Base-by-base conservation (phyloP, 1,140 invertebrate species). In the Trichonephila clavipes region DNA sequence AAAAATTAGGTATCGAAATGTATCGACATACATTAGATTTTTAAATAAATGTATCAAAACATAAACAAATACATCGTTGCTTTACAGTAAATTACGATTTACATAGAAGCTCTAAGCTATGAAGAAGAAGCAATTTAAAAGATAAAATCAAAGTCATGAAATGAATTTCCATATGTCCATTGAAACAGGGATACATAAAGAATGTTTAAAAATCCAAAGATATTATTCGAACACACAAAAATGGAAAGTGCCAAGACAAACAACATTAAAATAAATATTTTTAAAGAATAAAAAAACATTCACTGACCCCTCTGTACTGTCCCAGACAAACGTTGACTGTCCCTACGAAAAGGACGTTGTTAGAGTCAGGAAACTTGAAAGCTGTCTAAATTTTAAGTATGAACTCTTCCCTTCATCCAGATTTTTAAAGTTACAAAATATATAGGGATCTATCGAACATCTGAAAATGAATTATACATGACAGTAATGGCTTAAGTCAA, bases 331-430 rank as follows among this genome's bases (percentile, higher is more conserved):
- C 98, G 95, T 98, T 98, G 51, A 99, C 98, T 2, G 98, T 98
- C 44, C 98, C 98, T 94, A 97, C 97, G 96, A 99, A 99, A 95
- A 98, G 97, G 4, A 99, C 98, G 95, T 98, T 99, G n/a, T 97
- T 98, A 4, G 98, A 98, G 95, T 99, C 98, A 1, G 98, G 98
- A 96, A 99, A 99, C 90, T 99, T 99, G 96, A 99, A 99, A 16
- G 98, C 98, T 94, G n/a, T n/a, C 98, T 96, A 96, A 95, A 95
- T 96, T 98, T 98, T 14, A 98, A 98, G 16, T 97, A 97, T 85
- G 99, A 96, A 94, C 97, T 97, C 95, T 98, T 98, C 0, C 98
- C 98, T 44, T 83, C 89, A 95, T 98, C 97, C 0, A 97, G 96
- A 0, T 98, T 98, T 95, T 98, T 97, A 96, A 99, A 99, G 96